Conservation (phyloP, 2,797 vertebrate genomes). For the Bovichtus variegatus region DNA sequence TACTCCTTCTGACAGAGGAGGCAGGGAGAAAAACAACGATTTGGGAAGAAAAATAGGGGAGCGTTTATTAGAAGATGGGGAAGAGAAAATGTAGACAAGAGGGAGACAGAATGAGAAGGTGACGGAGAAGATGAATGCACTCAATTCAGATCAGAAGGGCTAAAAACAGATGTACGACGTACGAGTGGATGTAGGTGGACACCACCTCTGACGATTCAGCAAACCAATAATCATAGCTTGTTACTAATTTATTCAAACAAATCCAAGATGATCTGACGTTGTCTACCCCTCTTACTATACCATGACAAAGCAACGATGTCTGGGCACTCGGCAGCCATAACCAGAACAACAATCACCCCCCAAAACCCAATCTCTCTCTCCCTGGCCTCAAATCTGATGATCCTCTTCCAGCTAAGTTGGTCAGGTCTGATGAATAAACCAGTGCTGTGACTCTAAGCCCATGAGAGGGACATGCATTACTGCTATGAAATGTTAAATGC, state of each 20-base stretch:
- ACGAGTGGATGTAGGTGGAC: neutral
- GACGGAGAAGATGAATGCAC: neutral
- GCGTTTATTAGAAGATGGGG: constrained; percentile 47
- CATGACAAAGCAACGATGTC: neutral
- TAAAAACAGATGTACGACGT: neutral
- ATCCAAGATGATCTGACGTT: neutral
- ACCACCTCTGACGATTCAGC: neutral
- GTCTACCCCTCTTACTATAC: neutral
- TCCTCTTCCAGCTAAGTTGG: constrained; percentile 60
- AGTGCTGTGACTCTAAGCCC: constrained; percentile 67
- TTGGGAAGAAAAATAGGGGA: constrained; percentile 21
- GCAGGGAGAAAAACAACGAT: constrained; percentile 38
- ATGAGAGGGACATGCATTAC: constrained; percentile 77
- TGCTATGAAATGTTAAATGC: constrained; percentile 83
- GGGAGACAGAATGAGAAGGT: constrained; percentile 1
- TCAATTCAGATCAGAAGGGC: neutral
- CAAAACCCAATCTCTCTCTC: neutral
- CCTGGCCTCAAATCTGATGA: constrained; percentile 36
- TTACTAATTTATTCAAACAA: neutral
- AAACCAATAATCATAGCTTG: neutral
- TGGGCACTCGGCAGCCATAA: neutral
- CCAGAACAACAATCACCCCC: constrained; percentile 8
- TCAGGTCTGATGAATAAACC: constrained; percentile 80
- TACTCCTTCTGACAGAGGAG: constrained; percentile 55
- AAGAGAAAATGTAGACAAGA: constrained; percentile 4